Conservation (phyloP, 2,113 vertebrate species). For the Motacilla alba region DNA sequence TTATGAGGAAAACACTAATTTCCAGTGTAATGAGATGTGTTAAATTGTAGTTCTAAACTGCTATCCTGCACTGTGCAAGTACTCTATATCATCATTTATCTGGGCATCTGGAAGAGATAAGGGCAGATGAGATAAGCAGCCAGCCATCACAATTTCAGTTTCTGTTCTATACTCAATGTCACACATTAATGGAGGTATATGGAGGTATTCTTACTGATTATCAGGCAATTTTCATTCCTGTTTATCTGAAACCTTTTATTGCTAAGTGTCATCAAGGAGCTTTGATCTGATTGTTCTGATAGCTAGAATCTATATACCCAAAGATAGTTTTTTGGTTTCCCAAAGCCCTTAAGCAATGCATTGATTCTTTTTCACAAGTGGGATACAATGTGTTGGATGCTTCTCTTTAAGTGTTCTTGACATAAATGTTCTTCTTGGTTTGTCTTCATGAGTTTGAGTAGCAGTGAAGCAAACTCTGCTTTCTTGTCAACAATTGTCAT, state of each 20-base stretch:
- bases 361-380: background rate
- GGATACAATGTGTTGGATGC: background rate
- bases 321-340: background rate
- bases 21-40: background rate
- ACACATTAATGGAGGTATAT: background rate
- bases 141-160: background rate
- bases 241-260: background rate
- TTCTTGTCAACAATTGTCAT: background rate
- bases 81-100: conserved; percentile 19
- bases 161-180: background rate
- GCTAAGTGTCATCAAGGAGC: background rate
- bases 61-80: background rate
- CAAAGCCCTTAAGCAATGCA: background rate
- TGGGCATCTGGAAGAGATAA: conserved; percentile 24
- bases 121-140: conserved; percentile 9
- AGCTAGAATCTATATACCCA: background rate
- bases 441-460: background rate
- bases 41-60: background rate
- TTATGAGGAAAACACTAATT: background rate
- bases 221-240: background rate
- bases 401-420: background rate
- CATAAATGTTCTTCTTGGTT: background rate
- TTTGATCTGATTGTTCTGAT: background rate
- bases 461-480: background rate
- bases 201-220: background rate